Conservation (phyloP, 2,888 invertebrate genomes). For the Petrolisthes cinctipes region DNA sequence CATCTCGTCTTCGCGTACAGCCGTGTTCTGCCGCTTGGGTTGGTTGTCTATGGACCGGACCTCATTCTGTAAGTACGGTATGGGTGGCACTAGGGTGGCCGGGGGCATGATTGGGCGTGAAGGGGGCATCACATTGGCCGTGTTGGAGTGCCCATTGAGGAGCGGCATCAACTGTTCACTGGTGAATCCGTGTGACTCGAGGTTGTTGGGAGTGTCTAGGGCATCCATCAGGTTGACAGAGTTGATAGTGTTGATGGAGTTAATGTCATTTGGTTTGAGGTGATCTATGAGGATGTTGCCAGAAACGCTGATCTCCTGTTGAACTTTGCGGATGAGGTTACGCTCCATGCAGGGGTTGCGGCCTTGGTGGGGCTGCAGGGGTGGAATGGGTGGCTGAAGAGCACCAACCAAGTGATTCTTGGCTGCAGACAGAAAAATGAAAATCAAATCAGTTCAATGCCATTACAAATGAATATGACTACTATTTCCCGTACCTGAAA, state of each 20-base stretch:
- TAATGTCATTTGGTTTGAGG: constrained; percentile 34
- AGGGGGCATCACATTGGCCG: constrained; percentile 38
- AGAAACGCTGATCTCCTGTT: constrained; percentile 47
- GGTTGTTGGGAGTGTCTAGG: constrained; percentile 36
- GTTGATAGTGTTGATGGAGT: constrained; percentile 50
- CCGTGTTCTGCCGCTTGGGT: constrained; percentile 59
- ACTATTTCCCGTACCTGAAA: no score
- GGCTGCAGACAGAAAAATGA: constrained; percentile 67
- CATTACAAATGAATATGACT: no score
- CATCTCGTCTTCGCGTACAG: constrained; percentile 39
- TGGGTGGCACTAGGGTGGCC: constrained; percentile 57
- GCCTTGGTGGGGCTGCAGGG: constrained; percentile 85
- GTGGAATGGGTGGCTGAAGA: constrained; percentile 66
- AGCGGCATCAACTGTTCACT: constrained; percentile 62
- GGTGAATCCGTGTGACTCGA: constrained; percentile 52
- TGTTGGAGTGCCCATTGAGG: constrained; percentile 54
- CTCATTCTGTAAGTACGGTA: constrained; percentile 61
- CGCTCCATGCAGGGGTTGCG: constrained; percentile 85
- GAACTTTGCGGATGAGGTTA: constrained; percentile 72
- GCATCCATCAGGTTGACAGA: constrained; percentile 48
- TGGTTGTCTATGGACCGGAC: constrained; percentile 56
- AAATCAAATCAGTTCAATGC: background rate
- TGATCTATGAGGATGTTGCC: constrained; percentile 63
- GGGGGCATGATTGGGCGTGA: constrained; percentile 44
- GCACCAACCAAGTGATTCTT: constrained; percentile 75